phyloP scores from a whole-genome alignment of 1,140 invertebrate genomes.

The Brevipalpus yothersi region DNA sequence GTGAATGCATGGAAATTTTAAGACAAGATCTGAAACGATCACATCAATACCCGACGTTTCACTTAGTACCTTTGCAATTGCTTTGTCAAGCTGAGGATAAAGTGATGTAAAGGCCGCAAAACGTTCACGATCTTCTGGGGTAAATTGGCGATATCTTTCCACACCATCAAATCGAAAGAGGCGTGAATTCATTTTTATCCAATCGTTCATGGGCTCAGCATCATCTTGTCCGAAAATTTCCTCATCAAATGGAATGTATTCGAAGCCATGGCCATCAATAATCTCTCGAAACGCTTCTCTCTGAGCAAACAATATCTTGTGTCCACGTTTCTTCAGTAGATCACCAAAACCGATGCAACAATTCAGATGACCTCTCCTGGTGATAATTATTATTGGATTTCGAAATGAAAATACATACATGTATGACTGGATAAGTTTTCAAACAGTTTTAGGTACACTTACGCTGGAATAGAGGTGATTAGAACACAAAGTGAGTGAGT shows the following conservation, averaged over 20 bases:
- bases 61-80: too few species aligned
- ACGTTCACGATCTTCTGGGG: neutral
- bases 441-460: too few species aligned
- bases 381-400: too few species aligned
- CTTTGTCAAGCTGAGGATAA: too few species aligned
- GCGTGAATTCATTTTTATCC: neutral
- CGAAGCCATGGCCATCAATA: neutral
- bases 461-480: too few species aligned
- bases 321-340: neutral
- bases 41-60: neutral
- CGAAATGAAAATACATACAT: too few species aligned
- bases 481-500: too few species aligned
- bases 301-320: neutral
- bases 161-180: neutral
- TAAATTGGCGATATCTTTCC: neutral
- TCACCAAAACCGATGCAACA: neutral
- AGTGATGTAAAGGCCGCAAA: neutral
- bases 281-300: neutral
- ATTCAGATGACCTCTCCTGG: neutral
- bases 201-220: neutral
- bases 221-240: neutral
- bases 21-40: neutral
- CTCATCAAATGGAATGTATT: neutral
- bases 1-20: neutral
- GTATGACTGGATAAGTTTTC: too few species aligned